Percentiles rank a stretch among this genome's conserved stretches.
Conservation (phyloP, 2,113 vertebrate genomes). For the Falcunculus frontatus region DNA sequence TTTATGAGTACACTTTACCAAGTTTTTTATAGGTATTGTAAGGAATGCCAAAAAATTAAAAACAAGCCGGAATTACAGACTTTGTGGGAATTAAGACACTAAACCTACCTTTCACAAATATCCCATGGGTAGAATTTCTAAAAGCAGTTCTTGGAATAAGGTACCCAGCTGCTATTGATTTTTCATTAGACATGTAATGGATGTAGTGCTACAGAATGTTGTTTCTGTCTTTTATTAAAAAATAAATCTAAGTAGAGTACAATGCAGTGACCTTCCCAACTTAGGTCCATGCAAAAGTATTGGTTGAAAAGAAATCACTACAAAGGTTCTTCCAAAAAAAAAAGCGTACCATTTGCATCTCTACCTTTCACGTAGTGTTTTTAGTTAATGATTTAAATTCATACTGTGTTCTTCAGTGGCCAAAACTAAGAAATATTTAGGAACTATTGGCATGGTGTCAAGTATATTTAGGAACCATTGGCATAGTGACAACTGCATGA, state of each 20-base stretch:
- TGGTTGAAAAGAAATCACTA: background rate
- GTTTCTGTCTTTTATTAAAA: constrained; percentile 27
- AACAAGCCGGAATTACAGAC: background rate
- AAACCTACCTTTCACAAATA: constrained; percentile 6
- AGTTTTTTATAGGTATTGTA: background rate
- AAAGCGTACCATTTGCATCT: background rate
- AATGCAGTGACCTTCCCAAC: background rate
- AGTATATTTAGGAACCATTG: background rate
- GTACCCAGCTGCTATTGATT: constrained; percentile 15
- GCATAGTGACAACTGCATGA: background rate
- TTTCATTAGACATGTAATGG: background rate
- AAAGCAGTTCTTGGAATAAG: constrained; percentile 34
- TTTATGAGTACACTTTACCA: background rate
- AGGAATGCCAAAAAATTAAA: background rate
- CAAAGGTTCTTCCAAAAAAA: background rate
- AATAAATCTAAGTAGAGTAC: background rate
- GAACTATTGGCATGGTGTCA: background rate
- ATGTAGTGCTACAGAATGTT: background rate
- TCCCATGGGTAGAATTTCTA: constrained; percentile 38
- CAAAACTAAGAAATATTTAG: background rate
- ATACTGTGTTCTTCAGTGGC: background rate
- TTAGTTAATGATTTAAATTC: background rate
- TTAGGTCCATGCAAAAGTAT: background rate
- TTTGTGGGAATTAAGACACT: constrained; percentile 31
- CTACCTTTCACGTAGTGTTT: background rate